Base-by-base conservation (phyloP, 2,888 invertebrate species). In the Pachycephus smyrnensis region DNA sequence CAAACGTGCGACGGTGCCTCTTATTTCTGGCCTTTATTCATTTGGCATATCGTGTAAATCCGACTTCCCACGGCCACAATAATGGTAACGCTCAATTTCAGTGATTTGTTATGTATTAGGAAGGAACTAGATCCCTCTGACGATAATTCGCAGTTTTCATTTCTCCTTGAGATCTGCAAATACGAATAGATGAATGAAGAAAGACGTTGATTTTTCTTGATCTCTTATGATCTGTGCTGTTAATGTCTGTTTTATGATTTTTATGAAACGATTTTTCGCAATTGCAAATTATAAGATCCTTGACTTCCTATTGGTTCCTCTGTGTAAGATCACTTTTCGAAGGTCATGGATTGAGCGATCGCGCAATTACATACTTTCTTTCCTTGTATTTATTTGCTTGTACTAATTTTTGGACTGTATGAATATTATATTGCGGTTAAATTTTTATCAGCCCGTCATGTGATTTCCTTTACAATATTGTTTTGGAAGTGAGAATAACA, bases 21-120 rank as follows among this genome's bases (percentile, higher is more conserved):
- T 93, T 95, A 92, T 90, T 94, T 91, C 93, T 95, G 92, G 94
- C 94, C 88, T 93, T 95, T 91, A 92, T 95, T 91, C 94, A 95
- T 93, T 93, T 94, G 90, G 93, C 95, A 85, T 93, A 94, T 87
- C 94, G 94, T 92, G 95, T 94, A 84, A 94, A 94, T 92, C 93
- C 95, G 92, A 94, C 95, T 92, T 94, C 94, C 87, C 95, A 95
- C 92, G 95, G 95, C 92, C 95, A 94, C 92, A 95, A 94, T 92
- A 95, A 95, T 94, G 95, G 95, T 95, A 94, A 94, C 92, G 80
- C 32, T 77, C 75, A 92, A 92, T 90, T 74, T 85, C 55, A 55
- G 55, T 55, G 55, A 55, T 55, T 9, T 2, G 23, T 55, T 55
- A 23, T 55, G 55, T 55, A 55, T 55, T 55, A 55, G 23, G 55